Evolutionary conservation across 92 coral and sea anemone genomes (phyloP), one percentile per base, ranked within the genome.

Genomic region (Zoanthus solanderi): DNA sequence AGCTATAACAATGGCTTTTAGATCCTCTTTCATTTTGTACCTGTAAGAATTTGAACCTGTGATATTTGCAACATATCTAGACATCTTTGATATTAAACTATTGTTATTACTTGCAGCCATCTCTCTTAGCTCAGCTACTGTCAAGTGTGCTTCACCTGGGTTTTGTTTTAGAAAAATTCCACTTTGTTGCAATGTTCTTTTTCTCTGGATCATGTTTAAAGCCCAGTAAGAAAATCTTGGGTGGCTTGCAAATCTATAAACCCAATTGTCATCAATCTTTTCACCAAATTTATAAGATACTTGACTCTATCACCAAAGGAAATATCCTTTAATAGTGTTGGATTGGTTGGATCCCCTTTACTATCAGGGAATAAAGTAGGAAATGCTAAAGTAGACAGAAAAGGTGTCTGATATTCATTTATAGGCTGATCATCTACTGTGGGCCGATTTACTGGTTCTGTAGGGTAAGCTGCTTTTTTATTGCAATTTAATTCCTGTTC

Each of bases 11-110:
- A 90, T 80, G 17, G 90, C 83, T 52, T 79, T 87, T 4, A 91
- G 69, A 9, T 90, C 89, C 65, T 90, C 92, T 58, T 50, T 85
- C 12, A 90, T 72, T 56, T 76, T 90, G 63, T 60, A 54, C 92
- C 89, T 85, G 71, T 90, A 90, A 28, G 92, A 85, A 78, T 65
- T 66, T 18, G 79, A 76, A 61, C 92, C 86, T 76, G 89, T 30
- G 29, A 90, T 78, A 56, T 90, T 90, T 4, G 86, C 89, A 17
- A 90, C 92, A 78, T 71, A 69, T 34, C 90, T 88, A 29, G 90
- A 88, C 1, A 88, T 56, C 69, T 87, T 61, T 14, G 89, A 84
- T 78, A 89, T 84, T n/a, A 89, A 89, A 60, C 57, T 2, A 44
- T 74, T 28, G 30, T 78, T 84, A 76, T 89, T 65, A 75, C 31